These are phyloP conservation scores for Cephalopterus ornatus DNA, from an alignment of 2,113 vertebrate genomes.

Conservation along the genomic window DNA sequence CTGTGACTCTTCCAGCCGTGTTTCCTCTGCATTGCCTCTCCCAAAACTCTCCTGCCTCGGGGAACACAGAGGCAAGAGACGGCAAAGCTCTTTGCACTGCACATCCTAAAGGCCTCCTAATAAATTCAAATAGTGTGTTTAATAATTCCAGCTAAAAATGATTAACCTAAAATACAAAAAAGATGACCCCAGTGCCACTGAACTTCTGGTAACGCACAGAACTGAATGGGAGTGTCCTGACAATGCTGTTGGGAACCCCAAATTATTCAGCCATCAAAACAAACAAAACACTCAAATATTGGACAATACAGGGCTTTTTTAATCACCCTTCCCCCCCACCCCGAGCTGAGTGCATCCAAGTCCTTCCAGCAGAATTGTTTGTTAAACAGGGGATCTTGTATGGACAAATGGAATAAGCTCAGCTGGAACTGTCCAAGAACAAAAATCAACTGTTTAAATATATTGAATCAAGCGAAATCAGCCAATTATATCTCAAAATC, in stretches of 20 bases:
- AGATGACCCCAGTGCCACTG: not conserved
- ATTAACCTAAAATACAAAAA: not conserved
- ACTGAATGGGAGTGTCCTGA: not conserved
- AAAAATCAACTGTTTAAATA: not conserved
- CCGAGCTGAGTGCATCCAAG: not conserved
- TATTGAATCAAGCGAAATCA: not conserved
- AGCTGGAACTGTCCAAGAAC: not conserved
- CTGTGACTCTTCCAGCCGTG: not conserved
- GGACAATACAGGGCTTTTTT: not conserved
- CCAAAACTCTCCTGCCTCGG: not conserved
- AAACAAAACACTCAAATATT: not conserved
- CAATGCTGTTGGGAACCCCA: fast-evolving
- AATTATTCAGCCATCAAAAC: not conserved
- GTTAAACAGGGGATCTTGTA: not conserved
- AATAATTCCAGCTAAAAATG: not conserved
- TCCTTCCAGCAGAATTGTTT: not conserved
- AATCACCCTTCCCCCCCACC: not conserved
- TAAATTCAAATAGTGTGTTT: not conserved
- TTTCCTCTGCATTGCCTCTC: not conserved
- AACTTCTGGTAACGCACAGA: not conserved
- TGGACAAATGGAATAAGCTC: not conserved
- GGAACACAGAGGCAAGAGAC: not conserved
- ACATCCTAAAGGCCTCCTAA: not conserved
- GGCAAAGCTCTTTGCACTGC: not conserved
- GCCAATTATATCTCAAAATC: not conserved